Conservation (phyloP, 2,113 vertebrate genomes). For the Acanthisitta chloris region DNA sequence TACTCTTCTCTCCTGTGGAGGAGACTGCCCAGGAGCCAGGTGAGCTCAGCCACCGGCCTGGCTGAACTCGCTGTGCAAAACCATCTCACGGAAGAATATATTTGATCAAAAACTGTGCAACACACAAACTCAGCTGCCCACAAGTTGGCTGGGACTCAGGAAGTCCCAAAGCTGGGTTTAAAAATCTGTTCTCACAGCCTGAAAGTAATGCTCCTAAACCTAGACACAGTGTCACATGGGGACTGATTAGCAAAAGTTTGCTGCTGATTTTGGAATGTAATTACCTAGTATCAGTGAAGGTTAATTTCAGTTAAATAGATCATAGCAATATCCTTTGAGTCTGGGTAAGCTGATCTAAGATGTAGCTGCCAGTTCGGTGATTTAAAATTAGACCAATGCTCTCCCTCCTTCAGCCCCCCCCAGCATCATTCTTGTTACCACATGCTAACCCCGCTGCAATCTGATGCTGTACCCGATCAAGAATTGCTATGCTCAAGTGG, state of each 20-base stretch:
- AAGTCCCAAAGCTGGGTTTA: neutral
- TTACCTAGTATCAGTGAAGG: neutral
- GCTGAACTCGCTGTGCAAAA: neutral
- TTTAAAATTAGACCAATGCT: constrained; percentile 31
- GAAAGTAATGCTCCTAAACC: constrained; percentile 15
- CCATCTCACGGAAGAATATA: neutral
- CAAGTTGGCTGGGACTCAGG: neutral
- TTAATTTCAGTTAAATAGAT: constrained; percentile 35
- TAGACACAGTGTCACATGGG: neutral
- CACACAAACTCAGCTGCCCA: neutral
- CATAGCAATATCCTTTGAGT: neutral
- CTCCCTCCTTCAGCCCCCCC: constrained; percentile 12
- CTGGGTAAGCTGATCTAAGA: constrained; percentile 6
- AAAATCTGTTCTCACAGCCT: constrained; percentile 25
- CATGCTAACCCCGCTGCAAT: constrained; percentile 36
- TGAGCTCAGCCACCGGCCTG: neutral
- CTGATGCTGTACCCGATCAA: constrained; percentile 15
- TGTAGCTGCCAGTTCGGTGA: constrained; percentile 15
- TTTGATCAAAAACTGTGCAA: neutral
- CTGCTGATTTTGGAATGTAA: neutral
- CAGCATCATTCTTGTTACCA: constrained; percentile 23
- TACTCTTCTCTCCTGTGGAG: neutral
- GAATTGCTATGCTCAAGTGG: constrained; percentile 16
- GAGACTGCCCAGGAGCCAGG: neutral
- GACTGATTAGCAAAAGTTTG: neutral